A percentile compares a stretch with the other conserved stretches of the same genome.
phyloP scores from a whole-genome alignment of 2,113 vertebrate species.

The Agapornis roseicollis region DNA sequence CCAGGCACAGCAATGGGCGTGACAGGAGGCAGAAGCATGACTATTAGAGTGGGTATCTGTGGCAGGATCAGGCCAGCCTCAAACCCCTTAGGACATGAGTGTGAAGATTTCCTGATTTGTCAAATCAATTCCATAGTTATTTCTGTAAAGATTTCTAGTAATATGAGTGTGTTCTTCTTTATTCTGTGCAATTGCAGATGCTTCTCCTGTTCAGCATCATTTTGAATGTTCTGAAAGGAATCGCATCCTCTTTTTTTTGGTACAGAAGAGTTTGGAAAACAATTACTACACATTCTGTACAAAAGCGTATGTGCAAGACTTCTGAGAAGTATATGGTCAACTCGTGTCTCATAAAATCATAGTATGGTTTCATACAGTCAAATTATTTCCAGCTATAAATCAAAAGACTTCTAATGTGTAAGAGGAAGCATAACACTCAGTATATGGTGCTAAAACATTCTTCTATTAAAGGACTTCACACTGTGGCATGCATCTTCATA shows the following conservation, averaged over 20 bases:
- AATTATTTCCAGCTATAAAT: background rate
- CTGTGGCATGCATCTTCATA: background rate
- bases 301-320: background rate
- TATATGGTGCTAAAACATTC: background rate
- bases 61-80: background rate
- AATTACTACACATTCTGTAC: background rate
- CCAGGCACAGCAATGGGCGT: background rate
- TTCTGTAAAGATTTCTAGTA: background rate
- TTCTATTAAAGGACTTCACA: background rate
- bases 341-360: background rate
- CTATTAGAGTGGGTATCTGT: rapidly evolving
- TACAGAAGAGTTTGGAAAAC: background rate
- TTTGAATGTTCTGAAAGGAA: background rate
- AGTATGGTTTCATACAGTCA: background rate
- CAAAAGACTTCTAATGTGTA: background rate
- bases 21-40: background rate
- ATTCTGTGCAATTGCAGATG: background rate
- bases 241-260: background rate
- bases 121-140: background rate
- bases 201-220: background rate
- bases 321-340: background rate
- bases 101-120: background rate
- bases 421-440: background rate
- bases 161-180: background rate
- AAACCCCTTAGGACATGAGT: background rate